Base-by-base conservation (phyloP, 2,888 invertebrate genomes). In the Sycophila texana region DNA sequence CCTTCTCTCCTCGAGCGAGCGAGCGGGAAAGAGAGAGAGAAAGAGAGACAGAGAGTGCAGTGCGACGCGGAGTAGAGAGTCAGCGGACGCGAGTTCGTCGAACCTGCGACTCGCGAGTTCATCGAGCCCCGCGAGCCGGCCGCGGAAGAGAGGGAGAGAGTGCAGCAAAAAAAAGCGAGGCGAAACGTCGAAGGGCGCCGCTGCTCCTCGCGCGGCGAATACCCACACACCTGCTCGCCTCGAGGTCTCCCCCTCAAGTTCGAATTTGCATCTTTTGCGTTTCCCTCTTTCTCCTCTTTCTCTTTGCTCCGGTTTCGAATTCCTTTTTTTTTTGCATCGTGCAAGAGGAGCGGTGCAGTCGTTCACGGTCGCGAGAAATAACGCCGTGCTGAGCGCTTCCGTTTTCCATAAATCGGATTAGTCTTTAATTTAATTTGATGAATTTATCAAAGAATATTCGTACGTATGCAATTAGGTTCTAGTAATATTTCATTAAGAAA, bases 1-100 rank as follows among this genome's bases (percentile, higher is more conserved):
- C 68, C 20, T 20, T 76, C 77, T 77, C 72, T 76, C 77, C 81
- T 74, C 77, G 77, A 60, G 63, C 39, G 10, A 39, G 39, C 39
- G 39, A 4, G 30, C 30, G 30, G 30, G 30, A 1, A 7, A 4
- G 39, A 7, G 39, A 10, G 39, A 39, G 39, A 10, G 39, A 10
- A 7, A 39, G 39, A 39, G 10, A 39, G 39, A 39, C 5, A 5
- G 39, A 39, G 10, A 39, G 39, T 10, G 39, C 39, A 10, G 39
- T 39, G 39, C 39, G 39, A 49, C n/a, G 14, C 63, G 39, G 18
- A 51, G 13, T 39, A 39, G 61, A 53, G 71, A 73, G 77, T 66
- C 60, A 77, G 77, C 71, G 75, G 74, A 68, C 77, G 79, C 74
- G 75, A 77, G 77, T 73, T 81, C 80, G 80, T 20, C 81, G 80